These are phyloP conservation scores for Peribatodes rhomboidaria DNA, from an alignment of 2,888 invertebrate genomes.

Conservation along the genomic window DNA sequence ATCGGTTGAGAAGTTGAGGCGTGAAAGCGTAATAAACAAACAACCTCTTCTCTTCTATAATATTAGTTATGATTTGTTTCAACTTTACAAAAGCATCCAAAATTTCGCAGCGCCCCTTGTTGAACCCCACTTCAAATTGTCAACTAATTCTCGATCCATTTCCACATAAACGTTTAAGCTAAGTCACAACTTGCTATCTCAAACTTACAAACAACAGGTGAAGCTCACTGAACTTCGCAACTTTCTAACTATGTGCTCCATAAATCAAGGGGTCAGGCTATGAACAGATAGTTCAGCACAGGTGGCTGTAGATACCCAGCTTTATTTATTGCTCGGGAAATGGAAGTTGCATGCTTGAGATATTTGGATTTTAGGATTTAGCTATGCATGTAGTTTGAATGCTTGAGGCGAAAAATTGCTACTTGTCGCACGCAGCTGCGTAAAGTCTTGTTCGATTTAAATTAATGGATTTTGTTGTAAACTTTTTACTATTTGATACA, in stretches of 20 bases:
- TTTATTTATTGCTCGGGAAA: constrained; percentile 12
- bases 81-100: no score
- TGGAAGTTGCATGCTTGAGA: background rate
- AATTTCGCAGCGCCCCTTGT: no score
- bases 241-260: constrained; percentile 27
- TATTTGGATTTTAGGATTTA: background rate
- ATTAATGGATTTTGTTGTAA: no score
- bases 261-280: constrained; percentile 40
- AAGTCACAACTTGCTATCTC: constrained; percentile 6
- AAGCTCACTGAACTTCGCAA: constrained; percentile 29
- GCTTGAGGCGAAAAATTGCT: no score
- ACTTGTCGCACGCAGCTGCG: no score
- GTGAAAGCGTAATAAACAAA: no score
- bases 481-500: no score
- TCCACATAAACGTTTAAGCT: background rate
- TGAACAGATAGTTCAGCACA: constrained; percentile 35
- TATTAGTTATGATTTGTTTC: no score
- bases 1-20: no score
- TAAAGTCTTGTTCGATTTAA: no score
- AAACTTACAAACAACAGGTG: constrained; percentile 41
- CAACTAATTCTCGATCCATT: background rate
- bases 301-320: constrained; percentile 36
- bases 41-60: no score
- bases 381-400: background rate
- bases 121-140: background rate